phyloP scores from a whole-genome alignment of 2,113 vertebrate species.

The Chaenogobius annularis region DNA sequence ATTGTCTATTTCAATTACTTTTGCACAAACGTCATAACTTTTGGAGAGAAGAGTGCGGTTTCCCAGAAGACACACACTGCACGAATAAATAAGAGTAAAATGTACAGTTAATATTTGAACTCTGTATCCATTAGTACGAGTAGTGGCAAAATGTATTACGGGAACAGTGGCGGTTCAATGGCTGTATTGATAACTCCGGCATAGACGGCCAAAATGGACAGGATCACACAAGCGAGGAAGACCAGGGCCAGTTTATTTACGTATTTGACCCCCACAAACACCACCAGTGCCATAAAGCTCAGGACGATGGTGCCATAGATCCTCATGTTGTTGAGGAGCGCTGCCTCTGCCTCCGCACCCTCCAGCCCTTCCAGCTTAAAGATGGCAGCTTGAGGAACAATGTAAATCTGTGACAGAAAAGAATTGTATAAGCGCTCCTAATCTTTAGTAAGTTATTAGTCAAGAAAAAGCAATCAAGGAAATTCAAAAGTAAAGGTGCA shows the following conservation, averaged over 20 bases:
- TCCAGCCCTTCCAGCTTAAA: slow-evolving; percentile 93
- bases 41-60: slow-evolving; percentile 91
- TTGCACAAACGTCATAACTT: slow-evolving; percentile 90
- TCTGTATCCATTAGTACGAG: not conserved
- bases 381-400: slow-evolving; percentile 91
- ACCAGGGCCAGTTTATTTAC: slow-evolving; percentile 97
- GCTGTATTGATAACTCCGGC: slow-evolving; percentile 94
- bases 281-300: slow-evolving; percentile 90
- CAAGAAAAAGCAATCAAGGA: not conserved
- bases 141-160: slow-evolving; percentile 69
- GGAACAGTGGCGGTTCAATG: slow-evolving; percentile 91
- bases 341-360: slow-evolving; percentile 81
- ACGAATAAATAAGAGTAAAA: slow-evolving; percentile 1
- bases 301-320: slow-evolving; percentile 95
- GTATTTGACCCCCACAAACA: slow-evolving; percentile 96
- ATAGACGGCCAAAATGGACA: slow-evolving; percentile 95
- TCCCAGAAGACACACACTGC: slow-evolving; percentile 92
- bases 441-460: not conserved
- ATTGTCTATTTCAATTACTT: slow-evolving; percentile 87
- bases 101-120: not conserved
- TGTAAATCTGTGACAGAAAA: slow-evolving; percentile 83
- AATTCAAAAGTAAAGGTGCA: not conserved
- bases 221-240: slow-evolving; percentile 95
- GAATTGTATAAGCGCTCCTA: no score
- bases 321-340: slow-evolving; percentile 96